phyloP scores from a whole-genome alignment of 2,797 vertebrate genomes.

The Mastacembelus armatus region DNA sequence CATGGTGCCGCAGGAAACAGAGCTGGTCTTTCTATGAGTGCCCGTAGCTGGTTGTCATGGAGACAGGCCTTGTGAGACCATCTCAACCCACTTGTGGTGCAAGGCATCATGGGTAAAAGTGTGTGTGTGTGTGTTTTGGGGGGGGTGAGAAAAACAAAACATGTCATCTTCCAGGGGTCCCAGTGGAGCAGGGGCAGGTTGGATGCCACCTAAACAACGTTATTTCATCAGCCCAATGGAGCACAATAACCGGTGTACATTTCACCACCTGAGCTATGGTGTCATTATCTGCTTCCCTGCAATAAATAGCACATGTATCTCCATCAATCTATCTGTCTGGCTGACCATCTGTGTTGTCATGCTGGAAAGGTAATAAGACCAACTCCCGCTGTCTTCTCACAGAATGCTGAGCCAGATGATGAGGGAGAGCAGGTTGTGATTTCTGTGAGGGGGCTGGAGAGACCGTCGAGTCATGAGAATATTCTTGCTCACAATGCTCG shows the following conservation, averaged over 20 bases:
- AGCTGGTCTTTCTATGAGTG: constrained; percentile 50
- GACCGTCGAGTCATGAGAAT: constrained; percentile 49
- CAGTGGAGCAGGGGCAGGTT: constrained; percentile 59
- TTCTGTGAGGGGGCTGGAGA: constrained; percentile 34
- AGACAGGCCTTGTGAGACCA: constrained; percentile 74
- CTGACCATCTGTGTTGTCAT: constrained; percentile 78
- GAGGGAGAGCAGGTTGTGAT: constrained; percentile 46
- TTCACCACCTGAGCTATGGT: constrained; percentile 78
- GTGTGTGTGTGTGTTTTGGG: constrained; percentile 17
- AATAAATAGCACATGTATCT: constrained; percentile 68
- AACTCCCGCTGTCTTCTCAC: constrained; percentile 55
- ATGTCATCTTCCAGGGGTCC: constrained; percentile 66
- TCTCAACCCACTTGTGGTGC: constrained; percentile 71
- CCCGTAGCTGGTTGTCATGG: constrained; percentile 73
- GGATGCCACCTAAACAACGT: constrained; percentile 67
- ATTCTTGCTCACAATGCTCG: constrained; percentile 24
- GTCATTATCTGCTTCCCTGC: constrained; percentile 70
- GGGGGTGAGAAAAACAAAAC: constrained; percentile 76
- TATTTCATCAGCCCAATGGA: constrained; percentile 79
- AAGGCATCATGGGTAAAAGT: constrained; percentile 70
- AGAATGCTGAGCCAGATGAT: constrained; percentile 64
- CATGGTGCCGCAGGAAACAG: constrained; percentile 61
- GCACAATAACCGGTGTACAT: constrained; percentile 77
- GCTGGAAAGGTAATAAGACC: constrained; percentile 71
- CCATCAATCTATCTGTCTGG: constrained; percentile 76